Percentiles rank a stretch among this genome's conserved stretches.
Conservation (phyloP, 2,888 invertebrate genomes). For the Scaptomyza cyrtandrae region DNA sequence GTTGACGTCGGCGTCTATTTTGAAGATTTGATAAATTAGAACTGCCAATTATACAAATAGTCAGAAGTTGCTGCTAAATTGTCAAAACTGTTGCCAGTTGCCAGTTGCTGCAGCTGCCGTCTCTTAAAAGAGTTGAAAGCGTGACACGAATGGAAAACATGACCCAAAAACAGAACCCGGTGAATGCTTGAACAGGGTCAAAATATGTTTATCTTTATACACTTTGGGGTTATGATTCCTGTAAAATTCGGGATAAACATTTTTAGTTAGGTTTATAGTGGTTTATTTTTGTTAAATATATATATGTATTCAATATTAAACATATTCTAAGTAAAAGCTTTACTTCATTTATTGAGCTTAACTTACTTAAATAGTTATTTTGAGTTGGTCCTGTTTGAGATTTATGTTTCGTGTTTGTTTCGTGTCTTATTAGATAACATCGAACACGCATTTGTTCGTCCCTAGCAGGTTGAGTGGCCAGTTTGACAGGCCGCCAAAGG, state of each 20-base stretch:
- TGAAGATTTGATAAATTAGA: constrained; percentile 74
- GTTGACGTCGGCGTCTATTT: constrained; percentile 54
- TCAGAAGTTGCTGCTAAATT: constrained; percentile 74
- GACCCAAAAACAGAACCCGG: too few species aligned
- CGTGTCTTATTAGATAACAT: constrained; percentile 7
- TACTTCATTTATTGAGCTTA: too few species aligned
- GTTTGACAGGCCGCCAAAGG: constrained; percentile 77
- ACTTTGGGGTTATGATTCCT: too few species aligned
- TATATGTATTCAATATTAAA: too few species aligned
- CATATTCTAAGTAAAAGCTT: too few species aligned
- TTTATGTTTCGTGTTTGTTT: background rate
- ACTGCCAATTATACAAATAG: constrained; percentile 80
- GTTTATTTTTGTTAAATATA: too few species aligned
- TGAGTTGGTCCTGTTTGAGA: background rate
- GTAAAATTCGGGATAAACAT: too few species aligned
- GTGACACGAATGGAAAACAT: constrained; percentile 15
- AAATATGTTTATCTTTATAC: too few species aligned
- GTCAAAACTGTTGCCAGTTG: constrained; percentile 63
- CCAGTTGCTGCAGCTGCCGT: constrained; percentile 18
- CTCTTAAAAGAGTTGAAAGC: constrained; percentile 21
- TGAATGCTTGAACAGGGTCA: too few species aligned
- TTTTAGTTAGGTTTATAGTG: too few species aligned
- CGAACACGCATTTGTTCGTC: constrained; percentile 18
- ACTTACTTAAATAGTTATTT: background rate
- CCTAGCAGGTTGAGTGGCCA: constrained; percentile 54